Conservation (phyloP, 2,113 vertebrate species). For the Melanerpes aurifrons region DNA sequence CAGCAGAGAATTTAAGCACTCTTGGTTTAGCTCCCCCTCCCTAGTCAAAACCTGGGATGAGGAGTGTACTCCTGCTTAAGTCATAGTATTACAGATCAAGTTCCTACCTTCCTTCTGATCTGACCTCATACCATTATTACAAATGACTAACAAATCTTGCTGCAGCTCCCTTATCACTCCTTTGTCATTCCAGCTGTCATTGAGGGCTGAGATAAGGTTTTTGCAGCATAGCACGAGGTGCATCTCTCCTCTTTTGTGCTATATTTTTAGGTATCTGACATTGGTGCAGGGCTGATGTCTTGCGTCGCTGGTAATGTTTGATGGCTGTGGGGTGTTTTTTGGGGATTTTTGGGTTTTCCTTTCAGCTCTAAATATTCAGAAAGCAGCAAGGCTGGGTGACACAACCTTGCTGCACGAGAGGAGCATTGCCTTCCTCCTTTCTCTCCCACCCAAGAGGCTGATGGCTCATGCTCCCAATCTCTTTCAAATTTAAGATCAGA, state of each 20-base stretch:
- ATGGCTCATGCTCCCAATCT: neutral
- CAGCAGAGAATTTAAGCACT: neutral
- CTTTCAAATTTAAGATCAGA: neutral
- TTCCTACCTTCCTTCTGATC: neutral
- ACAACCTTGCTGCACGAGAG: neutral
- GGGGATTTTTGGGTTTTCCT: neutral
- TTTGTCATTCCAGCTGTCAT: conserved; percentile 39
- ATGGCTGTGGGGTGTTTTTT: neutral
- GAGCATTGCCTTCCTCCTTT: neutral
- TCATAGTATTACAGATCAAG: neutral
- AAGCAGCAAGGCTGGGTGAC: neutral
- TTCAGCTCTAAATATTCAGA: neutral
- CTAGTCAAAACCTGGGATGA: neutral
- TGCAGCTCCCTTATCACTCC: conserved; percentile 3
- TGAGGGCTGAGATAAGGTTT: conserved; percentile 41
- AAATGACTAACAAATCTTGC: conserved; percentile 1
- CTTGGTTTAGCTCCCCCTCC: accelerated
- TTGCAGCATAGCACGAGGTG: neutral
- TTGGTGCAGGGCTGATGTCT: neutral
- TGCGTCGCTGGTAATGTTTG: neutral
- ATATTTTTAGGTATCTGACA: conserved; percentile 17
- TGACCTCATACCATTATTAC: conserved; percentile 20
- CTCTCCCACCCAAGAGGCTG: neutral
- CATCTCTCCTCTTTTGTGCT: neutral
- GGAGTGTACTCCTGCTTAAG: neutral